Conservation (phyloP, 1,140 invertebrate genomes). For the Diprion similis region DNA sequence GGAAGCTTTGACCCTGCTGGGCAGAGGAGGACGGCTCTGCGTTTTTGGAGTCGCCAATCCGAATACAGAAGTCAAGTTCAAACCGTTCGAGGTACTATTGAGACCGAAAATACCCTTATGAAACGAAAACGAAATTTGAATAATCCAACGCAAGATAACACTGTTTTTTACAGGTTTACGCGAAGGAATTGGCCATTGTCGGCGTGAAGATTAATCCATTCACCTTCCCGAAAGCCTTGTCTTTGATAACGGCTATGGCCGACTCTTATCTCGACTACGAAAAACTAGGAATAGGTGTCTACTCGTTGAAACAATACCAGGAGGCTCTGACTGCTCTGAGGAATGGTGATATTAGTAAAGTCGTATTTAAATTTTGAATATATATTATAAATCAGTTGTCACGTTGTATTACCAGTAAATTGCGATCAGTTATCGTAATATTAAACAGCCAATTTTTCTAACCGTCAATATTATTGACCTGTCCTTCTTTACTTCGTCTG, state of each 20-base stretch:
- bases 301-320: constrained; percentile 61
- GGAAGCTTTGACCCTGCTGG: constrained; percentile 46
- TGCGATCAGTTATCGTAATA: too few relatives aligned
- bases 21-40: constrained; percentile 52
- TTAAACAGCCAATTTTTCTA: too few relatives aligned
- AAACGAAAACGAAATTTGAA: too few relatives aligned
- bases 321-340: constrained; percentile 61
- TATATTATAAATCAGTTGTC: background rate
- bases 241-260: constrained; percentile 64
- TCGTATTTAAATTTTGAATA: constrained; percentile 61
- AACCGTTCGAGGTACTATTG: background rate
- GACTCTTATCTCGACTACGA: constrained; percentile 65
- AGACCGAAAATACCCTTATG: background rate
- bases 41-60: constrained; percentile 55
- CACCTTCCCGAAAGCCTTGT: constrained; percentile 65
- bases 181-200: constrained; percentile 66
- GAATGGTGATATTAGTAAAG: constrained; percentile 64
- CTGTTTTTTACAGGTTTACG: constrained; percentile 62
- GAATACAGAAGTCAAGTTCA: background rate
- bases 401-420: background rate
- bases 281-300: constrained; percentile 65
- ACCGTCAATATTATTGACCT: too few relatives aligned
- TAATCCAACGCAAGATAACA: constrained; percentile 41
- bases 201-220: constrained; percentile 68
- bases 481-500: too few relatives aligned